phyloP scores from a whole-genome alignment of 2,888 invertebrate genomes.

The Temnothorax ravouxi region DNA sequence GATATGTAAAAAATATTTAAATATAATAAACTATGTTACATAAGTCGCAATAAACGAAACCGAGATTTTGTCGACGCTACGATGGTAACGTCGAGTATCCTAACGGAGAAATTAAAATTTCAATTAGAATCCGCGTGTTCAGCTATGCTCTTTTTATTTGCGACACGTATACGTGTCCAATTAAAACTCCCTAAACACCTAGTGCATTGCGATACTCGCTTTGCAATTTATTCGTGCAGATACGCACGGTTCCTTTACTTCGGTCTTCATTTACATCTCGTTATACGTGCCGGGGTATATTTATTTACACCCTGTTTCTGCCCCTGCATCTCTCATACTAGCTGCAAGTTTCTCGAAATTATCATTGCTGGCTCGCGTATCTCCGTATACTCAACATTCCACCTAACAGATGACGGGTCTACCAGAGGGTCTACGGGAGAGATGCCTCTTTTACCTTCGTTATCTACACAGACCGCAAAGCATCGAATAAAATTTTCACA shows the following conservation, averaged over 20 bases:
- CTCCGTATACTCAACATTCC: constrained; percentile 61
- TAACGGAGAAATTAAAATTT: constrained; percentile 35
- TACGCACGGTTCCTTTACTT: constrained; percentile 70
- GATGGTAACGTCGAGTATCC: not conserved
- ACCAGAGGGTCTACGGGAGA: constrained; percentile 29
- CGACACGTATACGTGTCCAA: constrained; percentile 23
- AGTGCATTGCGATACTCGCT: constrained; percentile 61
- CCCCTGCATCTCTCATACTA: constrained; percentile 50
- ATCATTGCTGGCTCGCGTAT: constrained; percentile 65
- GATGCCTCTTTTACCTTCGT: constrained; percentile 67
- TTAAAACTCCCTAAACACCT: constrained; percentile 66
- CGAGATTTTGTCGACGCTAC: not conserved
- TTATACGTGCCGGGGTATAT: constrained; percentile 76
- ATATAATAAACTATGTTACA: not conserved
- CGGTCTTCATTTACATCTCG: constrained; percentile 79
- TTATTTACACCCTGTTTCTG: constrained; percentile 69
- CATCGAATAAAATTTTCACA: constrained; percentile 69
- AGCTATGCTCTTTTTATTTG: constrained; percentile 12
- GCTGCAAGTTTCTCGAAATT: constrained; percentile 72
- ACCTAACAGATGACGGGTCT: constrained; percentile 49
- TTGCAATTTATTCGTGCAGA: constrained; percentile 71
- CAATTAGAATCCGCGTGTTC: constrained; percentile 52
- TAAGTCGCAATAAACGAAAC: not conserved
- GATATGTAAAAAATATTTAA: not conserved
- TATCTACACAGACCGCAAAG: constrained; percentile 66